Base-by-base conservation (phyloP, 2,113 vertebrate species). In the Callocephalon fimbriatum region DNA sequence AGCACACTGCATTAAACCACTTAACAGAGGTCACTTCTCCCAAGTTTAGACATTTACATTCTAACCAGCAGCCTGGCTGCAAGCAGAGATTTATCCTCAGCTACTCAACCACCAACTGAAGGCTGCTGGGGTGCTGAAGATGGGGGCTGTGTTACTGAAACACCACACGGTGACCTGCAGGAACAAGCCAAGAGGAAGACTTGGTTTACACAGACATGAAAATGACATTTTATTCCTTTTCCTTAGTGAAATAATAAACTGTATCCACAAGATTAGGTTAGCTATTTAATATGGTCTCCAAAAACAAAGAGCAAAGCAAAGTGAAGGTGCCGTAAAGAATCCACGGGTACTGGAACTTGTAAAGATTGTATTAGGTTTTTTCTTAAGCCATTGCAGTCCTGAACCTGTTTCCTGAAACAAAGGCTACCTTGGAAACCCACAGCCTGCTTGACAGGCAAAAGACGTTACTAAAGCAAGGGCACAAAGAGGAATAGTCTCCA, bases 21-120 rank as follows among this genome's bases (percentile, higher is more conserved):
- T 98, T 98, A 95, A 96, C 75, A 86, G 91, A 95, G 97, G 98
- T 97, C 97, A 96, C 90, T 96, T 96, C 76, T 90, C 73, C 89
- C 47, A 97, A 97, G 82, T 97, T 95, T 95, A 93, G 90, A 95
- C 92, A 96, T 97, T 97, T 94, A 91, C 76, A 97, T 96, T 97
- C 97, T 97, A 98, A 95, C 84, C 90, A 92, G 56, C 63, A 82
- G 90, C 67, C 62, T 94, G 68, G 59, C 87, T 92, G 70, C 83
- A 81, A 97, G 82, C 92, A 92, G 79, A 2, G 5, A 88, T 94
- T 95, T 88, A 76, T 80, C 59, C 61, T 67, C 25, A 8, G 40
- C 72, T 66, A 6, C 72, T 87, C 87, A 88, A 67, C 53, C 78
- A 66, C 59, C 31, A 27, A 12, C 47, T 10, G 17, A 74, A 80